Evolutionary conservation across 30 jellyfish, hydroid and myxozoan genomes (phyloP), one percentile per base, ranked within the genome.

Genomic region (Hydractinia symbiolongicarpus): DNA sequence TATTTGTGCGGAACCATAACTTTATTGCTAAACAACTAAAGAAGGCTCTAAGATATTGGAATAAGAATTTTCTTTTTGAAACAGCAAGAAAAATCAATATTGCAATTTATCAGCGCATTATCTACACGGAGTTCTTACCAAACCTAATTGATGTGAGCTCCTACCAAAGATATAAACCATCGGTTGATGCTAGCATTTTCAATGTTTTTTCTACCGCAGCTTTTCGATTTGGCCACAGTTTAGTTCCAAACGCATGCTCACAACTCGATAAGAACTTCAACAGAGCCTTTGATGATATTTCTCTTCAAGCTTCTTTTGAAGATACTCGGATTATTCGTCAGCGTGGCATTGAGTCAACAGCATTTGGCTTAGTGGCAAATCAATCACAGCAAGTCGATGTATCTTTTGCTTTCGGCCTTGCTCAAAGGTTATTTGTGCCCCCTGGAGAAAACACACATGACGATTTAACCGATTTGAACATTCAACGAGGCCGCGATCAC

Each of bases 401-500:
- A 14, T 80, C 89, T 0, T 78, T 78, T 62, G 86, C 86, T 7
- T 7, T 20, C 5, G 82, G 86, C 7, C 21, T 78, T 7, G 50
- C 64, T 61, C 76, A 78, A 7, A 77, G 87, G 56, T 64, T 91
- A 75, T 55, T 70, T 19, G 58, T 82, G 11, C 73, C 86, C 16
- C 80, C 79, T n/a, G 90, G 84, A 44, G 91, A 73, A 13, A 69
- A 81, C 66, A 95, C 91, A 5, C 19, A 17, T 9, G 74, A 77
- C 21, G 92, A 86, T 55, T 72, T 91, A 5, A 91, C 94, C 17
- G 98, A 96, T 50, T 57, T 91, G 53, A 91, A 91, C 85, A 83
- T 91, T 56, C 98, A 91, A 77, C 84, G 98, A 50, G 98, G 98
- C 6, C 89, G 98, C 5, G 98, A 91, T 54, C 98, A 91, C 82